phyloP scores from a whole-genome alignment of 2,797 vertebrate genomes.

The Scolopax bukidnonensis region DNA sequence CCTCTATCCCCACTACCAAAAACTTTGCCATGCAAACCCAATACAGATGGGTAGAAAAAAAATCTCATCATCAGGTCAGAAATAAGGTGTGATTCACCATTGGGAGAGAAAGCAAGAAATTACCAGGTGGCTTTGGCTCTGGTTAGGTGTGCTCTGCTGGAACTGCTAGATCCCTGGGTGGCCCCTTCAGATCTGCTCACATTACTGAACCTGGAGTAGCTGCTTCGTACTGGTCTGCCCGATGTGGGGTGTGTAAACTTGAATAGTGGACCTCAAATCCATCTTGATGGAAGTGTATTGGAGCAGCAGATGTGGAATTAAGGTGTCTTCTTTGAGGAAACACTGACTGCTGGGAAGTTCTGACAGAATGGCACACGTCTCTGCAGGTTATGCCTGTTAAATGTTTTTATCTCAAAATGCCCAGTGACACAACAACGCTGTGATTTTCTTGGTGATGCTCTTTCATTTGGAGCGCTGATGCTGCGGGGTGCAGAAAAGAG shows the following conservation, averaged over 20 bases:
- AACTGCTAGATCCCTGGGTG: neutral
- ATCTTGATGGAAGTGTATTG: neutral
- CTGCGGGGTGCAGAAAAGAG: neutral
- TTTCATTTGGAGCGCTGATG: neutral
- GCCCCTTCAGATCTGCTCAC: neutral
- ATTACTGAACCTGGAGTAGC: neutral
- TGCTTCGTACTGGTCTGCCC: neutral
- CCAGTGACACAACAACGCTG: neutral
- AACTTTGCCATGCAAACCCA: neutral
- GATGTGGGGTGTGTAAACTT: neutral
- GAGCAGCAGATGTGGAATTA: neutral
- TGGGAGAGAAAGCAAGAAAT: neutral
- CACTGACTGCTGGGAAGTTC: neutral
- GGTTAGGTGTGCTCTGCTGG: neutral
- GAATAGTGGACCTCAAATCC: neutral
- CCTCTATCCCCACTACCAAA: neutral
- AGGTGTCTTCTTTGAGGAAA: neutral
- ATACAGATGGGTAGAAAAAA: neutral
- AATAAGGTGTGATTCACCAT: neutral
- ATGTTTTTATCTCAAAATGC: neutral
- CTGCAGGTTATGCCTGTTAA: neutral
- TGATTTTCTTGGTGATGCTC: neutral
- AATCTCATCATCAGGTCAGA: neutral
- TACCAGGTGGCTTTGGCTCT: neutral
- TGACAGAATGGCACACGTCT: fast-evolving